Evolutionary conservation across 2,888 invertebrate species (phyloP), one percentile per base, ranked within the genome.

Genomic region (Cyrtodaria siliqua): DNA sequence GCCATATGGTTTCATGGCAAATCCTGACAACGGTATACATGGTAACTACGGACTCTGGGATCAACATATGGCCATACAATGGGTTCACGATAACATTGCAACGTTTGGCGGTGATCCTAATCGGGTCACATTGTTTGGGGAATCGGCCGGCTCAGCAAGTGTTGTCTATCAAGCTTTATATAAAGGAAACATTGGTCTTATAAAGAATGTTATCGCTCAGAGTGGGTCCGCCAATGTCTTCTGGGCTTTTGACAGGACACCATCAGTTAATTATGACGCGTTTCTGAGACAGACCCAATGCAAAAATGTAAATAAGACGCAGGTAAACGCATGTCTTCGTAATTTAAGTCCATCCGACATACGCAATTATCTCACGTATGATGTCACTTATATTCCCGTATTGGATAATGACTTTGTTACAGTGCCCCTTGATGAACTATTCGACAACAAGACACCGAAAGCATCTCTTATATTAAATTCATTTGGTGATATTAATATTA

Each of bases 1-100:
- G n/a, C 26, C 33, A 2, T 62, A 26, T 49, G 70, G 70, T 20
- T 70, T 70, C 33, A 20, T 70, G 20, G 55, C 55, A 3, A 55
- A 29, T 26, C 29, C 27, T 1, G 53, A 62, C 8, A 20, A 47
- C n/a, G 70, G 55, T 23, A 27, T 61, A 0, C 24, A 55, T 18
- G 70, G 70, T 1, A 70, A 70, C 20, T 62, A 62, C 23, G 70
- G 70, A 24, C 50, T 70, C 4, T 62, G 61, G 62, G 70, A 70
- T 56, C 70, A 70, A 23, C 70, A 62, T n/a, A 61, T 57, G 50
- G 70, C 56, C 1, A 70, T 70, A 8, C 53, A 70, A 38, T 70
- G 70, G 70, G 70, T 70, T 0, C 61, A 62, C 20, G 70, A 70
- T 18, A 70, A 70, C 40, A 70, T 70, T 20, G 56, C 53, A 1